Conservation (phyloP, 2,888 invertebrate species). For the Agrilus mali region DNA sequence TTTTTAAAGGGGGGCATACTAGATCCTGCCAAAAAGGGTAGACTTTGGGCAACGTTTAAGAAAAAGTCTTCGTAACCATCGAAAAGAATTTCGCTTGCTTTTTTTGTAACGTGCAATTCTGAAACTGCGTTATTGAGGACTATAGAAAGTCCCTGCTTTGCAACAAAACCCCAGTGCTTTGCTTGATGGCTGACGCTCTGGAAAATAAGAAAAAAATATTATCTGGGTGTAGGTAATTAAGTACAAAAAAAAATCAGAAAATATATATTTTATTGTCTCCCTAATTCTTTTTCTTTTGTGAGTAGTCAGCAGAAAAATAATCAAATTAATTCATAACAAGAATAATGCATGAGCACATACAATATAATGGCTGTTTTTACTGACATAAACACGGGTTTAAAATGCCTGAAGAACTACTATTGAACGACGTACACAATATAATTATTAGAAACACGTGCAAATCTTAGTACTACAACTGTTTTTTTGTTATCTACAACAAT, state of each 20-base stretch:
- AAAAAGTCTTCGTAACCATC: constrained; percentile 68
- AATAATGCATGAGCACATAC: too few species aligned
- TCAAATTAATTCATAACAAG: too few species aligned
- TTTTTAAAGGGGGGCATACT: constrained; percentile 49
- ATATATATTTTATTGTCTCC: too few species aligned
- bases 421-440: background rate
- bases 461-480: background rate
- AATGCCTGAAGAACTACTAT: background rate
- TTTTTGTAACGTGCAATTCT: constrained; percentile 45
- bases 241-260: too few species aligned
- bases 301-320: too few species aligned
- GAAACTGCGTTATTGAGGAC: constrained; percentile 43
- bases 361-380: constrained; percentile 31
- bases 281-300: too few species aligned
- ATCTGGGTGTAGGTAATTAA: constrained; percentile 22
- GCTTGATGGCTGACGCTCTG: constrained; percentile 48
- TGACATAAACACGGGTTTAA: constrained; percentile 8
- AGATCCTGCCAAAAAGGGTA: constrained; percentile 38
- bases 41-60: constrained; percentile 48
- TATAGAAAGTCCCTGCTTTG: constrained; percentile 47
- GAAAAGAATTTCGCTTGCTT: constrained; percentile 59
- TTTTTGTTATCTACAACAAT: too few species aligned
- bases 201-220: constrained; percentile 12
- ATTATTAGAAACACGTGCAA: background rate
- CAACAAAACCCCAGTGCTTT: constrained; percentile 43